Evolutionary conservation across 2,888 invertebrate genomes (phyloP).

Genomic region (Coremacera marginata): DNA sequence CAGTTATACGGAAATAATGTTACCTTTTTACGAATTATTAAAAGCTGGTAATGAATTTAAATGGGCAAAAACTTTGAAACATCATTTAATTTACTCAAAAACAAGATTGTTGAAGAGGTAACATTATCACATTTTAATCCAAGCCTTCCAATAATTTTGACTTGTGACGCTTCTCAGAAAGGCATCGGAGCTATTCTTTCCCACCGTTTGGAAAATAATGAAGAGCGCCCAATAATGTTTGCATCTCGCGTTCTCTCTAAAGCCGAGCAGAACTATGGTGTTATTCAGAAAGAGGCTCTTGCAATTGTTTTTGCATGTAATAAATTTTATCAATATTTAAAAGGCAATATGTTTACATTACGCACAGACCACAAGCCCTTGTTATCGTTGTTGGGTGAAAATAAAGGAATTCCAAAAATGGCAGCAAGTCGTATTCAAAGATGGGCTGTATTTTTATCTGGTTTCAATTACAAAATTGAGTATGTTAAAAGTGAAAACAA

Average conservation of each 20-base stretch:
- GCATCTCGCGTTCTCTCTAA: background rate
- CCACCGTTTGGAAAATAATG: background rate
- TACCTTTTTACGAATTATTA: background rate
- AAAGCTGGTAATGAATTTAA: background rate
- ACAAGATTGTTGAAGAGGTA: background rate
- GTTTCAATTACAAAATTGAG: background rate
- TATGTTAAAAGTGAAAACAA: too few relatives aligned
- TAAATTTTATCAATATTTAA: too few relatives aligned
- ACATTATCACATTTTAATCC: background rate
- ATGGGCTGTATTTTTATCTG: background rate
- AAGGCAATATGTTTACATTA: too few relatives aligned
- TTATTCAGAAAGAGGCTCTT: background rate
- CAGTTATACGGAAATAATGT: background rate
- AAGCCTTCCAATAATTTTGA: background rate
- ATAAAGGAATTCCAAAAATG: background rate
- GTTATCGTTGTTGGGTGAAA: background rate
- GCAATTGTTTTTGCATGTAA: too few relatives aligned
- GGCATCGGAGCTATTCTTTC: background rate
- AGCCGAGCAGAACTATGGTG: background rate
- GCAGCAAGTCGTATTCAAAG: constrained; percentile 2
- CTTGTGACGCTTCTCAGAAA: background rate
- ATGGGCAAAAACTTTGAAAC: background rate
- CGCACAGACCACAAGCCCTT: background rate
- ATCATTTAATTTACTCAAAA: background rate
- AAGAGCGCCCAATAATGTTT: background rate